These are phyloP conservation scores for Andrena camellia DNA, from an alignment of 2,888 invertebrate genomes.

Conservation along the genomic window DNA sequence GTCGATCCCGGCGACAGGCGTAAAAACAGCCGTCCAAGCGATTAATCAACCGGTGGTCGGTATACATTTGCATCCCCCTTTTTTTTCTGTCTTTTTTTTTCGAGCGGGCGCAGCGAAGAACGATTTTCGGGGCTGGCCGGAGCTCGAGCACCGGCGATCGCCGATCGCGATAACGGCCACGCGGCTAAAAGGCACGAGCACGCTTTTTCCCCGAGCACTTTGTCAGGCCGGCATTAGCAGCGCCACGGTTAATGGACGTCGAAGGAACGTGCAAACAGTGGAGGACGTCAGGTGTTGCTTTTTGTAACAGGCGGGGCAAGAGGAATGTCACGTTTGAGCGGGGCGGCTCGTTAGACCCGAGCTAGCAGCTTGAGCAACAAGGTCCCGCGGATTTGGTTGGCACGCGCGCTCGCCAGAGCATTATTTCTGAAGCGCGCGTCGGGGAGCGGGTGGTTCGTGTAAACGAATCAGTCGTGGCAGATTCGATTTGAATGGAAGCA, in stretches of 20 bases:
- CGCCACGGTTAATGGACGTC: conserved; percentile 25
- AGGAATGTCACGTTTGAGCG: not conserved
- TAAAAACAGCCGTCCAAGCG: not conserved
- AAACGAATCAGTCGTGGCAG: too few species aligned
- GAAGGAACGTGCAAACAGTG: conserved; percentile 9
- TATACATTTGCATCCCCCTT: not conserved
- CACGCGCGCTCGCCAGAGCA: not conserved
- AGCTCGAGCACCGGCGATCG: not conserved
- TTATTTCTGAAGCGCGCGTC: not conserved
- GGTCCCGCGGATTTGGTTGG: not conserved
- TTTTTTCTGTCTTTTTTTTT: too few species aligned
- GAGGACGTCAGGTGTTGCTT: not conserved
- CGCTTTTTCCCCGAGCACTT: conserved; percentile 23
- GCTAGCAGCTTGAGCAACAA: not conserved
- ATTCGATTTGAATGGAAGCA: too few species aligned
- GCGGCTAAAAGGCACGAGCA: conserved; percentile 21
- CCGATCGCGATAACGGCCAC: conserved; percentile 8
- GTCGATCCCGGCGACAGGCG: not conserved
- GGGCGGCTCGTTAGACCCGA: not conserved
- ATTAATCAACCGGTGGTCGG: conserved; percentile 13
- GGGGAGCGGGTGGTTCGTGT: too few species aligned
- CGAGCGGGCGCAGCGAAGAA: too few species aligned
- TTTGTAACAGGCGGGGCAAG: not conserved
- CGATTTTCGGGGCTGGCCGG: not conserved
- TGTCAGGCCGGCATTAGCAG: conserved; percentile 11